Conservation (phyloP, 2,797 vertebrate species). For the Thaleichthys pacificus region DNA sequence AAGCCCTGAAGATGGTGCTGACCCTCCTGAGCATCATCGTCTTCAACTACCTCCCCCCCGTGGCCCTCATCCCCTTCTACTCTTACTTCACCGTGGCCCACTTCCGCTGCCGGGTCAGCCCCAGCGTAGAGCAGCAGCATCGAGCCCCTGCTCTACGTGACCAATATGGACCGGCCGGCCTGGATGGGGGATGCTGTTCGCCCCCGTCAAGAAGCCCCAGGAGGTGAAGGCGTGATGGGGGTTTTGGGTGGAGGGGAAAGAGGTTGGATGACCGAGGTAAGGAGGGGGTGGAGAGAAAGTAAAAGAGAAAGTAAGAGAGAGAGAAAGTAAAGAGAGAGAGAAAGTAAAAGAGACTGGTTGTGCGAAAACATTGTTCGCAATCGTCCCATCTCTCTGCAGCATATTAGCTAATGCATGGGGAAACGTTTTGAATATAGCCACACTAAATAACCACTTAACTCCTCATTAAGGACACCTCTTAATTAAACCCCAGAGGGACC, state of each 20-base stretch:
- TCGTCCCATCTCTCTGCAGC: no score
- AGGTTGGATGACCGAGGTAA: no score
- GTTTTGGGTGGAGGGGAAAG: no score
- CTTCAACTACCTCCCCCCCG: conserved; percentile 70
- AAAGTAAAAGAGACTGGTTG: no score
- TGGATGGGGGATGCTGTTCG: not conserved
- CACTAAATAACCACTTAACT: conserved; percentile 42
- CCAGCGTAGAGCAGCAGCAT: conserved; percentile 73
- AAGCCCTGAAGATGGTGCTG: conserved; percentile 72
- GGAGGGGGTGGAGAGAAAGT: no score
- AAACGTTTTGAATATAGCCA: not conserved
- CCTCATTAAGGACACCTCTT: conserved; percentile 47
- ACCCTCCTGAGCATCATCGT: conserved; percentile 71
- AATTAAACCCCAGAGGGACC: conserved; percentile 57
- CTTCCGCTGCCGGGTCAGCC: conserved; percentile 66
- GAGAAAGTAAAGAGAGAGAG: no score
- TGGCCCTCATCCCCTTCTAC: conserved; percentile 73
- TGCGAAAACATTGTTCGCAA: no score
- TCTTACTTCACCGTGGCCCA: conserved; percentile 59
- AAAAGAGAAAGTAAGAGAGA: no score
- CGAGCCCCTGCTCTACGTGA: conserved; percentile 74
- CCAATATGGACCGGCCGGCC: conserved; percentile 59
- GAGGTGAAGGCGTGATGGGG: conserved; percentile 32
- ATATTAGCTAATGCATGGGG: no score
- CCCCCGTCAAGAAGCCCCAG: conserved; percentile 11